A percentile compares a stretch with the other conserved stretches of the same genome.
Conservation (phyloP, 2,888 invertebrate genomes). For the Apamea monoglypha region DNA sequence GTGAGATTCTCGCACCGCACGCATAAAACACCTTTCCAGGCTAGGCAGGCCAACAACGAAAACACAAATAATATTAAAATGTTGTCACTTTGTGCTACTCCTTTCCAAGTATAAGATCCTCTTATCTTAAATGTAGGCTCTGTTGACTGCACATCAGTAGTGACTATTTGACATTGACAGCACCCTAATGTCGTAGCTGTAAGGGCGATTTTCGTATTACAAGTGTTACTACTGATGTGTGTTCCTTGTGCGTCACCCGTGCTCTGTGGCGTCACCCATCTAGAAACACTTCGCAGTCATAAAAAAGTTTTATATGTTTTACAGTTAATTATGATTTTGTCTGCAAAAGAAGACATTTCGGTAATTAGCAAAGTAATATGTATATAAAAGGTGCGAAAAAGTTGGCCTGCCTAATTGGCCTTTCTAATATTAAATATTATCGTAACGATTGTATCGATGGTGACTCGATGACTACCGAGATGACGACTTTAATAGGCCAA, state of each 20-base stretch:
- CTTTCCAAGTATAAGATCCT: background rate
- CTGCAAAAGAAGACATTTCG: background rate
- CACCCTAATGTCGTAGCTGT: background rate
- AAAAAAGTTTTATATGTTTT: background rate
- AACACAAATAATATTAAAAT: background rate
- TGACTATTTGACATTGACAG: background rate
- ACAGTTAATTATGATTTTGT: background rate
- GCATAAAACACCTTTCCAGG: background rate
- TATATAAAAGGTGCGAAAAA: conserved; percentile 22
- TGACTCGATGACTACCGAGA: no score
- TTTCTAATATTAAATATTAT: background rate
- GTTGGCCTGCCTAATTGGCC: background rate
- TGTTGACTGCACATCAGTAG: background rate
- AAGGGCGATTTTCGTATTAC: background rate
- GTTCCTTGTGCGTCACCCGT: background rate
- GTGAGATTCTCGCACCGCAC: background rate
- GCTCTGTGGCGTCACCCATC: background rate
- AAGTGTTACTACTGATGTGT: background rate
- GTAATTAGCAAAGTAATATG: conserved; percentile 3
- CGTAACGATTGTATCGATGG: no score
- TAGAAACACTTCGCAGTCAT: conserved; percentile 4
- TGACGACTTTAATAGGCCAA: no score
- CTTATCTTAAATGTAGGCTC: background rate
- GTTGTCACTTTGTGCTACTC: background rate
- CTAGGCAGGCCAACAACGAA: background rate